phyloP scores from a whole-genome alignment of 30 jellyfish, hydroid and myxozoan species.

The Cassiopea xamachana region DNA sequence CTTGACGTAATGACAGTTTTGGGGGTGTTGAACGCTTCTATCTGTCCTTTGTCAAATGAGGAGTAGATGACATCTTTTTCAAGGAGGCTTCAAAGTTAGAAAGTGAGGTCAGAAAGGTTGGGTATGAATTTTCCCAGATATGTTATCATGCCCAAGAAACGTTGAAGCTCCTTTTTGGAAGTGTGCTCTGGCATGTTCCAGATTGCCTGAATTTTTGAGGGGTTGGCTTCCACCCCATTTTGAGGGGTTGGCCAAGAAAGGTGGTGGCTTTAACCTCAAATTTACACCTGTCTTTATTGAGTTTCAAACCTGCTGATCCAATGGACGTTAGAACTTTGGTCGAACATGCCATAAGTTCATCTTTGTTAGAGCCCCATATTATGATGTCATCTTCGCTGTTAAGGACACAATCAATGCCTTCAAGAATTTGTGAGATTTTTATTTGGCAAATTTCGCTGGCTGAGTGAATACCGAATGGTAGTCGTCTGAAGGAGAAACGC shows the following conservation, averaged over 20 bases:
- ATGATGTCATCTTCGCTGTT: constrained; percentile 79
- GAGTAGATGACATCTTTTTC: constrained; percentile 46
- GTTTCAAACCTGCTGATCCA: background rate
- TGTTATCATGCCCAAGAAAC: constrained; percentile 50
- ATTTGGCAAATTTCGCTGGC: constrained; percentile 75
- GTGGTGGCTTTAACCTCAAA: constrained; percentile 39
- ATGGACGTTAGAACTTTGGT: constrained; percentile 40
- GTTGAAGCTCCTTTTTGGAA: constrained; percentile 35
- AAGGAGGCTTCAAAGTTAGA: constrained; percentile 20
- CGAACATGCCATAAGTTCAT: constrained; percentile 28
- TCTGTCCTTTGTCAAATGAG: constrained; percentile 57
- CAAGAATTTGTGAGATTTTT: constrained; percentile 36
- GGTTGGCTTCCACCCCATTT: constrained; percentile 38
- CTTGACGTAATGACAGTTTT: constrained; percentile 57
- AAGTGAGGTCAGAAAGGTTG: constrained; percentile 50
- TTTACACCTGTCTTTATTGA: constrained; percentile 33
- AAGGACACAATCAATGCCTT: constrained; percentile 49
- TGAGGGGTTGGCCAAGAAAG: constrained; percentile 26
- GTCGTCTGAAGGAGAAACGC: constrained; percentile 40
- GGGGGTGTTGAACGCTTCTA: constrained; percentile 48
- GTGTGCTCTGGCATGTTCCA: constrained; percentile 52
- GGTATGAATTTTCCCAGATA: constrained; percentile 55
- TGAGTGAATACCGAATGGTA: constrained; percentile 75
- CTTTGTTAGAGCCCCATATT: constrained; percentile 66
- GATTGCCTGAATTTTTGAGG: no score